Evolutionary conservation across 1,140 invertebrate genomes (phyloP).

Genomic region (Kradibia gibbosae): DNA sequence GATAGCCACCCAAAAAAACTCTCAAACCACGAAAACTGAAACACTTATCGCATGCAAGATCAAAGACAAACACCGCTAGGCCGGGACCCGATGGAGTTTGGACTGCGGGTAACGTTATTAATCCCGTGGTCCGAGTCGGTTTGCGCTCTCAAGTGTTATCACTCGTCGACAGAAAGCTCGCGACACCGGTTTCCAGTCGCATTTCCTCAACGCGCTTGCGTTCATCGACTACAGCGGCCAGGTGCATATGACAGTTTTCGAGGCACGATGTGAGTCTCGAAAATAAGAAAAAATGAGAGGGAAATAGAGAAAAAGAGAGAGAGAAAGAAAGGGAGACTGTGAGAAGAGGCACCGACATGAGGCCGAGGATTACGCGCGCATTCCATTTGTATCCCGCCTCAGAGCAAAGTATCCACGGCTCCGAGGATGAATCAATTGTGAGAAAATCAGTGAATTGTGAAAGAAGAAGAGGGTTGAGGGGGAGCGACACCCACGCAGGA

Average conservation of each 20-base stretch:
- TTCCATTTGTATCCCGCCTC: neutral
- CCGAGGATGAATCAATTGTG: slow-evolving; percentile 19
- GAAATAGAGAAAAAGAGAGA: no score
- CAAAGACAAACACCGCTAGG: neutral
- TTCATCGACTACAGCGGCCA: neutral
- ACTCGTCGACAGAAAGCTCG: neutral
- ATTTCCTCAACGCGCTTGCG: neutral
- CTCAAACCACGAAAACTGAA: no score
- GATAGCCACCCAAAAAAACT: neutral
- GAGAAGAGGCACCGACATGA: neutral
- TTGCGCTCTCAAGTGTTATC: neutral
- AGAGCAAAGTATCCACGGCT: neutral
- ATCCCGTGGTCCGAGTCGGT: neutral
- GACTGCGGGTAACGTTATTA: neutral
- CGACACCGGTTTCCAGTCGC: neutral
- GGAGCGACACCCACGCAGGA: neutral
- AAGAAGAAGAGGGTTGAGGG: neutral
- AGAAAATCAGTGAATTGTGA: neutral
- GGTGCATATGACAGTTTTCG: neutral
- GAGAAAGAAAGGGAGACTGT: no score
- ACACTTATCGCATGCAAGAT: neutral
- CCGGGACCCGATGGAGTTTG: neutral
- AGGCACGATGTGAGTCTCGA: neutral
- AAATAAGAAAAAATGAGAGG: no score
- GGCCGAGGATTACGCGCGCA: neutral